Conservation (phyloP, 2,797 vertebrate genomes). For the Tokudaia muenninki region DNA sequence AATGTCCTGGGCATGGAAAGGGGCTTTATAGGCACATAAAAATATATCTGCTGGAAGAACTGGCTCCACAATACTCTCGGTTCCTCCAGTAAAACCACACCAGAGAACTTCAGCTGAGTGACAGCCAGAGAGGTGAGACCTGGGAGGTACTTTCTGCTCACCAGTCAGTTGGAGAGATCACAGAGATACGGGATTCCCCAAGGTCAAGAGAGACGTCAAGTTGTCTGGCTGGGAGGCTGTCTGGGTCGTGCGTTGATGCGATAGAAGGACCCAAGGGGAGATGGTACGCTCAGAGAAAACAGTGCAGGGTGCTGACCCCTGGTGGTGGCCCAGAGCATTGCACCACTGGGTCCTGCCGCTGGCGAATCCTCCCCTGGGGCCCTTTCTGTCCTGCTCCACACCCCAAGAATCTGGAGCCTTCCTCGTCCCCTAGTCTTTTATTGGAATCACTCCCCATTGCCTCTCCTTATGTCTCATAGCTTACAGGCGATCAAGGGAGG, state of each 20-base stretch:
- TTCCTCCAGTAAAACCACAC: slow-evolving; percentile 38
- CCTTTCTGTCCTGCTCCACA: background rate
- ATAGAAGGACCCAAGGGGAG: background rate
- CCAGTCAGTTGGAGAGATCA: slow-evolving; percentile 3
- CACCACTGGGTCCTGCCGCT: background rate
- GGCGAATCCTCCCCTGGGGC: background rate
- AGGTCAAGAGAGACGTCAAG: slow-evolving; percentile 35
- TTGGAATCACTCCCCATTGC: background rate
- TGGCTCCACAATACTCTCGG: background rate
- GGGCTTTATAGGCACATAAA: background rate
- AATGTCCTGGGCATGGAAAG: background rate
- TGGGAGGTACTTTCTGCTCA: background rate
- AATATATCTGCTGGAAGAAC: slow-evolving; percentile 1
- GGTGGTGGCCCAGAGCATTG: slow-evolving; percentile 41
- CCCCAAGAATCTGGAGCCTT: background rate
- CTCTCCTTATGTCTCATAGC: background rate
- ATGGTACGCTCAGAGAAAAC: background rate
- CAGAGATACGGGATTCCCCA: background rate
- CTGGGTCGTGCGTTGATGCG: background rate
- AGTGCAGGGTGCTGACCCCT: slow-evolving; percentile 49
- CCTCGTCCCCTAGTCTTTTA: background rate
- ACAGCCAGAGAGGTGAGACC: background rate
- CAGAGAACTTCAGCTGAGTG: background rate
- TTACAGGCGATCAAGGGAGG: background rate
- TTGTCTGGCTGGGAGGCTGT: background rate